Percentiles rank a stretch among this genome's conserved stretches.
Evolutionary conservation across 2,888 invertebrate genomes (phyloP).

Genomic region (Pseudanteris insignis): DNA sequence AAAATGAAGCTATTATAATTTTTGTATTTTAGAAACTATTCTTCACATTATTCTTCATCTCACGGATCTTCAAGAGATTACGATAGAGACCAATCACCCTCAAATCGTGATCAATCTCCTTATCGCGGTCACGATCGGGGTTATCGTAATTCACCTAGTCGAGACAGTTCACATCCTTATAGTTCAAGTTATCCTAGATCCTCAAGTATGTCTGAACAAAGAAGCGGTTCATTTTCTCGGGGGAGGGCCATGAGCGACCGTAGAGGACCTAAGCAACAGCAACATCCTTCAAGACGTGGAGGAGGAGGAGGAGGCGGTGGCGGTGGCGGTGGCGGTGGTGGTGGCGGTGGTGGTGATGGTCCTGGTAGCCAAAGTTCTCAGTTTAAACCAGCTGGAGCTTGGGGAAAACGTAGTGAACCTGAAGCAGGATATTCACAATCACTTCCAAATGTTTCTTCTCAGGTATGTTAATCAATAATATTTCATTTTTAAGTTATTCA

Average conservation of each 20-base stretch:
- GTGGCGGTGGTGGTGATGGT: background rate
- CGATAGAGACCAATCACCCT: slow-evolving; percentile 2
- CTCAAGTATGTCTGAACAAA: slow-evolving; percentile 4
- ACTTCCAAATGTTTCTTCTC: background rate
- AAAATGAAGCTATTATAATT: no score
- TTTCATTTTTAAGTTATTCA: no score
- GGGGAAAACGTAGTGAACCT: slow-evolving; percentile 6
- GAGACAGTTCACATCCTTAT: slow-evolving; percentile 2
- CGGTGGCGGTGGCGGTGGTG: background rate
- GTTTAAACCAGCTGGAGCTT: background rate
- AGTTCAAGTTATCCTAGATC: background rate
- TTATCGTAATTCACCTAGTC: background rate
- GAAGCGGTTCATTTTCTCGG: slow-evolving; percentile 5
- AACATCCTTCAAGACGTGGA: background rate
- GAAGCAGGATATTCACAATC: slow-evolving; percentile 14
- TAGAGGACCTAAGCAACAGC: background rate
- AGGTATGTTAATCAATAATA: no score
- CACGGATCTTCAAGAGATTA: slow-evolving; percentile 3
- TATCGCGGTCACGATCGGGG: background rate
- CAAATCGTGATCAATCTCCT: background rate
- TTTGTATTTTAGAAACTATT: no score
- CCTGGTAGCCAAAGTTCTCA: background rate
- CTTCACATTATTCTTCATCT: background rate
- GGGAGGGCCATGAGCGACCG: slow-evolving; percentile 5
- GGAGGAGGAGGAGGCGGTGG: background rate